phyloP scores from a whole-genome alignment of 2,113 vertebrate genomes.

The Lipophrys pholis region DNA sequence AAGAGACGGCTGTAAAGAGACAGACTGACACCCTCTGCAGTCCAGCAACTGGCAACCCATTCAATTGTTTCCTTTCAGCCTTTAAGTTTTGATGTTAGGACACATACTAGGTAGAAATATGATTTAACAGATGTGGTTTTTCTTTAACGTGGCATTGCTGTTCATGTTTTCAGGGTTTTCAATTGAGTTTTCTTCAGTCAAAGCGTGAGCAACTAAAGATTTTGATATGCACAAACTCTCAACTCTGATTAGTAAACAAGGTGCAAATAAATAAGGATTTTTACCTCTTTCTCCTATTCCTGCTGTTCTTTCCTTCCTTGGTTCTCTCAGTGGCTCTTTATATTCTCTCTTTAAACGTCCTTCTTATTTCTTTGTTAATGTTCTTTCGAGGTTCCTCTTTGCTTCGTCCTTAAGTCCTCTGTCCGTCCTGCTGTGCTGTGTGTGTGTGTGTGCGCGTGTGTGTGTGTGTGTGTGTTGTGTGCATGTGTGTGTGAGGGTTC shows the following conservation, averaged over 20 bases:
- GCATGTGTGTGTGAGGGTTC: slow-evolving; percentile 34
- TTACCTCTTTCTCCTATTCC: slow-evolving; percentile 68
- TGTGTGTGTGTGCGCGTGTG: slow-evolving; percentile 47
- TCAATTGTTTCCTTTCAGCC: slow-evolving; percentile 52
- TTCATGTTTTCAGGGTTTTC: background rate
- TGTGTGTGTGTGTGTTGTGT: slow-evolving; percentile 53
- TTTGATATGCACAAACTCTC: background rate
- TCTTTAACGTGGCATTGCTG: background rate
- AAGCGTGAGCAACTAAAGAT: background rate
- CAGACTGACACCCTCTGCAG: slow-evolving; percentile 3
- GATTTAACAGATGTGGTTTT: background rate
- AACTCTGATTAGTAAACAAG: too few relatives aligned
- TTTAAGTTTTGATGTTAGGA: background rate
- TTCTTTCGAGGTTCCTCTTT: slow-evolving; percentile 47
- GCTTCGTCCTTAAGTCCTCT: slow-evolving; percentile 44
- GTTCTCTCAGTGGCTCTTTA: slow-evolving; percentile 16
- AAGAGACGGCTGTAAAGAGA: slow-evolving; percentile 2
- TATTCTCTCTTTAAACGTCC: slow-evolving; percentile 25
- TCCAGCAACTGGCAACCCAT: slow-evolving; percentile 28
- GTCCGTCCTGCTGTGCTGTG: slow-evolving; percentile 47
- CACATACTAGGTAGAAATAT: too few relatives aligned
- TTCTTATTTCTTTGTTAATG: slow-evolving; percentile 38
- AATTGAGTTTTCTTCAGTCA: background rate
- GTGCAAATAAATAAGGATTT: background rate
- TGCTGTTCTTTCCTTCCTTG: slow-evolving; percentile 40